These are phyloP conservation scores for Torymus tubicola DNA, from an alignment of 2,888 invertebrate species.

Conservation along the genomic window DNA sequence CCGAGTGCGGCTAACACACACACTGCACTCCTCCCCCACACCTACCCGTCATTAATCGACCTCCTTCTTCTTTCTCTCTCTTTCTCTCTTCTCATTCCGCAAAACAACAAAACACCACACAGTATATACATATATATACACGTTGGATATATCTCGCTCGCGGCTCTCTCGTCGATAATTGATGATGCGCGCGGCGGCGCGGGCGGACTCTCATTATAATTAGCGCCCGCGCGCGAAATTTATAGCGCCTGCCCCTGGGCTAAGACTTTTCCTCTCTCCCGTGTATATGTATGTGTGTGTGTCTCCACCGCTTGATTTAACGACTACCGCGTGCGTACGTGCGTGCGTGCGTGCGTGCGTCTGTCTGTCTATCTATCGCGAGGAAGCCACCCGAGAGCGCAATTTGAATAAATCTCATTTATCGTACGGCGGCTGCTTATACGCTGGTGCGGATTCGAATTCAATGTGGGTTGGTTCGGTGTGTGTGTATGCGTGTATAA, in stretches of 20 bases:
- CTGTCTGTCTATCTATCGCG: conserved; percentile 13
- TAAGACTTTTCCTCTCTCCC: conserved; percentile 9
- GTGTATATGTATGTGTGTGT: neutral
- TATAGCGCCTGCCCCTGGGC: conserved; percentile 60
- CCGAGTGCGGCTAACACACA: no score
- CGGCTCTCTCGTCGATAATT: conserved; percentile 40
- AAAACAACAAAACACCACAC: conserved; percentile 3
- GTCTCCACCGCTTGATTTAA: conserved; percentile 54
- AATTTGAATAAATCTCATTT: conserved; percentile 59
- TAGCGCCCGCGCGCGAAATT: conserved; percentile 67
- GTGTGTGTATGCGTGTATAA: neutral
- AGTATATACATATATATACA: conserved; percentile 14
- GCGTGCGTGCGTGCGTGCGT: conserved; percentile 4
- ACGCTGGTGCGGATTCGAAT: conserved; percentile 40
- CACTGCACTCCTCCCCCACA: conserved; percentile 21
- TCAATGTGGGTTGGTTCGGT: conserved; percentile 13
- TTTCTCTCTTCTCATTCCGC: neutral
- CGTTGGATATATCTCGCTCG: conserved; percentile 39
- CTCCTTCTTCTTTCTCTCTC: no score
- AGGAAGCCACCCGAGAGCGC: conserved; percentile 29
- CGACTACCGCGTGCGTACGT: conserved; percentile 39
- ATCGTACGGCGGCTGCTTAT: conserved; percentile 51
- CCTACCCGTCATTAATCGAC: conserved; percentile 29
- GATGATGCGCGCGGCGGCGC: conserved; percentile 59
- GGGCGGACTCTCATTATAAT: conserved; percentile 67